Base-by-base conservation (phyloP, 2,888 invertebrate species). In the Dugesia japonica region DNA sequence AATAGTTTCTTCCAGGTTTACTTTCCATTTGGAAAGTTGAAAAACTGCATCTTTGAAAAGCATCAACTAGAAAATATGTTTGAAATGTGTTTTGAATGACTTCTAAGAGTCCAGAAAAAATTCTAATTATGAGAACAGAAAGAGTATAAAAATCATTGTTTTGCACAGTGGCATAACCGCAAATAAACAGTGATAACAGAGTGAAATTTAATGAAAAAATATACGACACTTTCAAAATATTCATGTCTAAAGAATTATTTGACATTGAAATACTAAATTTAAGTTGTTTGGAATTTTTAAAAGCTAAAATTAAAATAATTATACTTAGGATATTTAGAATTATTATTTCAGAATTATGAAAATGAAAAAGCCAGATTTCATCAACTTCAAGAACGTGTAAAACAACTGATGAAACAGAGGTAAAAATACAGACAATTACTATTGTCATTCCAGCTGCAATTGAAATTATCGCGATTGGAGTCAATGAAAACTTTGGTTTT, bases 1-100 rank as follows among this genome's bases (percentile, higher is more conserved):
- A 42, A 20, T 26, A 27, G 26, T 77, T 77, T 17, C 77, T 1
- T n/a, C 77, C 77, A 26, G 77, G 77, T 56, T 76, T 76, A 9
- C 23, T 28, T n/a, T n/a, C 28, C 28, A 42, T 28, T 27, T 77
- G 74, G n/a, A 42, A 27, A 15, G 77, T 38, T n/a, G 28, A 28
- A 20, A 23, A 76, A 20, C 75, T 76, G 26, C 75, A 77, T 26
- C 77, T 20, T 28, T 77, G 33, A 23, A 76, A 75, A 26, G 33
- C 31, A 26, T 77, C 77, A 17, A 27, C 26, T 27, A 77, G 42
- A 20, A 77, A 71, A 42, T 73, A 71, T 1, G 56, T 73, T 56
- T 77, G 77, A 1, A 77, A 4, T 9, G 72, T 42, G 23, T 23
- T 28, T 56, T 77, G 77, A 20, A 77, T 42, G 7, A 77, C 15